These are phyloP conservation scores for Tinamus major DNA, from an alignment of 2,797 vertebrate genomes.

Conservation along the genomic window DNA sequence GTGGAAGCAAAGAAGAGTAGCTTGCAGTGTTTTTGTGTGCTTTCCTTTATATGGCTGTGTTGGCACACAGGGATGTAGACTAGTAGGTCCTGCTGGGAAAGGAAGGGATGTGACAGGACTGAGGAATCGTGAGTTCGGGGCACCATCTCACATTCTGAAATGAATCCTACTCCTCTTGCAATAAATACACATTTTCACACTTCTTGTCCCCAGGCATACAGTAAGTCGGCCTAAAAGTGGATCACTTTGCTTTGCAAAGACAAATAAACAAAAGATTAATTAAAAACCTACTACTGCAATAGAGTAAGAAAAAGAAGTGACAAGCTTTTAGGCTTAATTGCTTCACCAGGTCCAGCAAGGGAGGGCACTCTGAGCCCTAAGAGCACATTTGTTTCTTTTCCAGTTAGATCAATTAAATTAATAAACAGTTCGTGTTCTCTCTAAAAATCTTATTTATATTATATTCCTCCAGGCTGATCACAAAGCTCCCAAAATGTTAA, in stretches of 20 bases:
- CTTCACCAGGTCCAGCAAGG: slow-evolving; percentile 10
- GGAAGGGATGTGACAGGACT: slow-evolving; percentile 72
- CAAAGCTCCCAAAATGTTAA: background rate
- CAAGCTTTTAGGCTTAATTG: slow-evolving; percentile 56
- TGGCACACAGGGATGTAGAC: slow-evolving; percentile 58
- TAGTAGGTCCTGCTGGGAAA: slow-evolving; percentile 65
- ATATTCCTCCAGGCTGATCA: background rate
- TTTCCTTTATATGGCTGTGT: slow-evolving; percentile 42
- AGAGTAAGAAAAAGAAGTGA: slow-evolving; percentile 4
- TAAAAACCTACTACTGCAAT: slow-evolving; percentile 38
- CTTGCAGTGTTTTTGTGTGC: slow-evolving; percentile 46
- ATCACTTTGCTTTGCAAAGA: background rate
- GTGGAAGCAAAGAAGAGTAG: slow-evolving; percentile 31
- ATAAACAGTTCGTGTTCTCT: background rate
- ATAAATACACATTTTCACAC: background rate
- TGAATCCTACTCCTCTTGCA: background rate
- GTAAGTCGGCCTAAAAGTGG: background rate
- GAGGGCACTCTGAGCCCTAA: background rate
- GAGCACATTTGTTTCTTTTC: slow-evolving; percentile 25
- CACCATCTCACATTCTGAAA: background rate
- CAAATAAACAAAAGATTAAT: slow-evolving; percentile 29
- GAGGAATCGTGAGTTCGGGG: slow-evolving; percentile 16
- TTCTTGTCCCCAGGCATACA: background rate
- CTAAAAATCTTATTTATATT: background rate
- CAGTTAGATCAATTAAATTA: slow-evolving; percentile 11